Evolutionary conservation across 2,888 invertebrate genomes (phyloP).

Genomic region (Ganaspis brasiliensis): DNA sequence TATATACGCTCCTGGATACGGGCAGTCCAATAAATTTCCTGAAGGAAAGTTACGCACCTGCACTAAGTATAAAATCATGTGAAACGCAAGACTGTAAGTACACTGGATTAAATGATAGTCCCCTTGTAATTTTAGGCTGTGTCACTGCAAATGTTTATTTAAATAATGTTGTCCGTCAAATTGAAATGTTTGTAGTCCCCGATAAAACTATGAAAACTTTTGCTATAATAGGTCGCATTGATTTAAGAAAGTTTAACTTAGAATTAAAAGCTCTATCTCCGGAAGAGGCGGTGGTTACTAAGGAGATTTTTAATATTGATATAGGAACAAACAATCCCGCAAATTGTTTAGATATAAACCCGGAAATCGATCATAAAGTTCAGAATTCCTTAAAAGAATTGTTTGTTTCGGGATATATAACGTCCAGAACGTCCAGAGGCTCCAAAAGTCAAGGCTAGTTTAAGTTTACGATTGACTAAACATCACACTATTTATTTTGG

Average conservation of each 20-base stretch:
- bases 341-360: conserved; percentile 26
- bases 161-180: conserved; percentile 12
- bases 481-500: not conserved
- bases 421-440: conserved; percentile 34
- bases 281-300: not conserved
- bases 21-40: conserved; percentile 48
- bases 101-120: not conserved
- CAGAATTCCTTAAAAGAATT: conserved; percentile 35
- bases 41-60: conserved; percentile 39
- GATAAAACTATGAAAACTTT: conserved; percentile 3
- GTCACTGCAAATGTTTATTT: not conserved
- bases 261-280: conserved; percentile 31
- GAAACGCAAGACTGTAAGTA: not conserved
- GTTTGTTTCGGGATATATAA: conserved; percentile 33
- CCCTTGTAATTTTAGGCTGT: not conserved
- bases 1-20: conserved; percentile 42
- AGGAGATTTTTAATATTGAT: conserved; percentile 22
- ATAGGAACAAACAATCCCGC: not conserved
- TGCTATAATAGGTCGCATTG: conserved; percentile 1
- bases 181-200: conserved; percentile 4
- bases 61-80: conserved; percentile 6
- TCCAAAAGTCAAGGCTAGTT: conserved; percentile 28
- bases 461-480: conserved; percentile 32
- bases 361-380: not conserved
- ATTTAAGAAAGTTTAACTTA: conserved; percentile 12